A percentile compares a stretch with the other conserved stretches of the same genome.
Evolutionary conservation across 2,797 vertebrate species (phyloP).

Genomic region (Kryptopterus vitreolus): DNA sequence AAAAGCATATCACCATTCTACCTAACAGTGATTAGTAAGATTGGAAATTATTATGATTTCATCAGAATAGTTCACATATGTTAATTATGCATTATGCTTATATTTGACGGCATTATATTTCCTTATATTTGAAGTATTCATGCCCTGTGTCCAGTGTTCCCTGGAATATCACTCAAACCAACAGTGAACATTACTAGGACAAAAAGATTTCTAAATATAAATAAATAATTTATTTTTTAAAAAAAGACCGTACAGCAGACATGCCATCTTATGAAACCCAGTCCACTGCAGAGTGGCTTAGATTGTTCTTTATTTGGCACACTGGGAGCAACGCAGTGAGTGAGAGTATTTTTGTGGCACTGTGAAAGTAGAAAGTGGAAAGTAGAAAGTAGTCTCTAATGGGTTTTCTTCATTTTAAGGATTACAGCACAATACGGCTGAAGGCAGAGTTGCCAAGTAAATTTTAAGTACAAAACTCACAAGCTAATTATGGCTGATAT

Average conservation of each 20-base stretch:
- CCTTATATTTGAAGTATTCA: too few relatives aligned
- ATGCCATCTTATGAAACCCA: background rate
- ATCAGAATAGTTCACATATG: background rate
- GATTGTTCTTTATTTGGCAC: constrained; percentile 10
- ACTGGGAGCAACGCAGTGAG: background rate
- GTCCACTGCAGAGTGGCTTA: background rate
- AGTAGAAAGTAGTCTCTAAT: constrained; percentile 1
- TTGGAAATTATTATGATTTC: background rate
- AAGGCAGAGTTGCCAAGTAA: constrained; percentile 13
- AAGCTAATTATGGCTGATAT: constrained; percentile 29
- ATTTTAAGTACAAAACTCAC: constrained; percentile 23
- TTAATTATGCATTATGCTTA: too few relatives aligned
- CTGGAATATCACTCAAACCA: background rate
- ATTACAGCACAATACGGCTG: constrained; percentile 9
- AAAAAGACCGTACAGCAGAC: background rate
- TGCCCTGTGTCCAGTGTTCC: background rate
- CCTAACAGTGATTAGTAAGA: background rate
- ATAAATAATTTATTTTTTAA: background rate
- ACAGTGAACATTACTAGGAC: background rate
- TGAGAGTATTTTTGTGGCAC: constrained; percentile 1
- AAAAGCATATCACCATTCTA: background rate
- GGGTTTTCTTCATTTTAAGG: background rate
- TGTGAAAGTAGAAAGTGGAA: background rate
- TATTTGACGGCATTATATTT: too few relatives aligned
- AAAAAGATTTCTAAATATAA: background rate